Base-by-base conservation (phyloP, 2,113 vertebrate species). In the Megalops atlanticus region DNA sequence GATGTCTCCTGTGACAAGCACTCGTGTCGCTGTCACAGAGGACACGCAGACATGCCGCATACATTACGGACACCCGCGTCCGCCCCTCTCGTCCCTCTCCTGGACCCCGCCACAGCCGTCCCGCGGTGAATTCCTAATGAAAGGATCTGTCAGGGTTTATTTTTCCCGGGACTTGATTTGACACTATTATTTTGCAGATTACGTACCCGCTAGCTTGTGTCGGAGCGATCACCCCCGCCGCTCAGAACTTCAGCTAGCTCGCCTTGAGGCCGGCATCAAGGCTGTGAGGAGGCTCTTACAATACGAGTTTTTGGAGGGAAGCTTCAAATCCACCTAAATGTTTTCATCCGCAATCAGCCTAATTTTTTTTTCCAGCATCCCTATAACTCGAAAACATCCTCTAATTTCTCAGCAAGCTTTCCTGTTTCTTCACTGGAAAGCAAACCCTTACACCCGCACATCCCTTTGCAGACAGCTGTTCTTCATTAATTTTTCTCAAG, bases 41-140 rank as follows among this genome's bases (percentile, higher is more conserved):
- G 89, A 93, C 87, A 88, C 85, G 84, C 85, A 88, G 84, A 88
- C 90, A 88, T 89, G 87, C 88, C 87, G 90, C 89, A 91, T 92
- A 92, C 88, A 92, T 90, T 89, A 92, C 85, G 80, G 89, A 87
- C 85, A 82, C 71, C 81, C 86, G 88, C 78, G 82, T 86, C 87
- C 81, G 85, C 81, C 27, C 81, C 75, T 75, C 71, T 84, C 84
- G 83, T 35, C 43, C 54, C 75, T 43, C 43, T 84, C 84, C 89
- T 84, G 89, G 89, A 91, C 86, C 81, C 81, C 82, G 88, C 89
- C 88, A 87, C 91, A 92, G 91, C 89, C 90, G 88, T 90, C 91
- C 90, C 82, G 90, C 88, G 91, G 89, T 91, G 92, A 90, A 91
- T 92, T 86, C 85, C 86, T 91, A 91, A 92, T 90, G 86, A 91